Base-by-base conservation (phyloP, 30 jellyfish, hydroid and myxozoan species). In the Chrysaora quinquecirrha region DNA sequence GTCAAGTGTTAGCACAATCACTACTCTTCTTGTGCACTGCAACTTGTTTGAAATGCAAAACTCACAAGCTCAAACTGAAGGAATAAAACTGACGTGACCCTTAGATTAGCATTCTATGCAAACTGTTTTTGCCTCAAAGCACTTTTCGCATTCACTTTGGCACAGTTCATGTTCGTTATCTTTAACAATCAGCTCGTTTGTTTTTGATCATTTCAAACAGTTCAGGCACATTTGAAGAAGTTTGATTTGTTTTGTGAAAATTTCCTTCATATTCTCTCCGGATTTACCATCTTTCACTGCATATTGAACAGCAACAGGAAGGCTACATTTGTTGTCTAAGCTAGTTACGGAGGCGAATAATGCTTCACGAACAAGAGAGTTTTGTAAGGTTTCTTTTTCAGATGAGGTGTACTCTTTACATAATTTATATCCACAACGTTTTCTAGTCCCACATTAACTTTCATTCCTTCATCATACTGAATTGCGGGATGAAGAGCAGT, bases 401-500 rank as follows among this genome's bases (percentile, higher is more conserved):
- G 12, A 16, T 6, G 16, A 43, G 58, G 58, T 6, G 9, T 43
- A 43, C 16, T 16, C 16, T 16, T 9, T 43, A 43, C 58, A 43
- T 6, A 43, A 9, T 43, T 9, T 16, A 43, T 43, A 16, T 11
- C 47, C 9, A 66, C 20, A 11, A 4, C 72, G 11, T 4, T 11
- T 31, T 3, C 67, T 6, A 66, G 62, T 66, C 78, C 78, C 11
- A 66, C 62, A 21, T 66, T 66, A 9, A 28, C 67, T 10, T 66
- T 66, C 22, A 3, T 66, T 28, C 78, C 22, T 66, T 66, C 67
- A 30, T 66, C 78, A 30, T 3, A 66, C 32, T 66, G 64, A 14
- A 66, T 30, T 14, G 64, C 58, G 10, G 78, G 78, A 9, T 66
- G 16, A 3, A 66, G 10, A 16, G 78, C 78, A 16, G 78, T 66